Base-by-base conservation (phyloP, 2,888 invertebrate species). In the Lasioglossum zephyrum region DNA sequence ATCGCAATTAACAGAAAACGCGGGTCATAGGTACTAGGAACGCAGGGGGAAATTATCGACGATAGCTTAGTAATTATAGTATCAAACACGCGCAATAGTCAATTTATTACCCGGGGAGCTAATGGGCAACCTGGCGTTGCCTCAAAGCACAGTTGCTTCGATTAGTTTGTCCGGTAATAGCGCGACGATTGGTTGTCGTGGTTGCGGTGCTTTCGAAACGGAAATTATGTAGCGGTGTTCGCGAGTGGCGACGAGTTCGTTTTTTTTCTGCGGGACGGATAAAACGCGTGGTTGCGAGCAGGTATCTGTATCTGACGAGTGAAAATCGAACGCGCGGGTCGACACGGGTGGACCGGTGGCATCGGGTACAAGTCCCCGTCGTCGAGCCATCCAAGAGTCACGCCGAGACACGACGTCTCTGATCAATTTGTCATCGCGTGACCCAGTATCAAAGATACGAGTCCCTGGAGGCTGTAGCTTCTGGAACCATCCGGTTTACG, bases 341-440 rank as follows among this genome's bases (percentile, higher is more conserved):
- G 41, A n/a, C 57, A 57, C 4, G 63, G 49, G 44, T 70, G 18
- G 49, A 69, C 39, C 77, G 44, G 44, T 47, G 77, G 76, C 75
- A 72, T 70, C 73, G 73, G 74, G 73, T 83, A 79, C 86, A 69
- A 73, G 73, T 75, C 44, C 77, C 80, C 66, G 57, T 60, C 86
- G 82, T 75, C 31, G 77, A 77, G 85, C 84, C 41, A 82, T 77
- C 79, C 78, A 82, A 85, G 84, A 87, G 84, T 73, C 81, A 73
- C 73, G 82, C 57, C 77, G 84, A 86, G 81, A 87, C 90, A 81
- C 74, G 74, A 79, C 73, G 87, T 81, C 91, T 88, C 84, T 86
- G 91, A 90, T 91, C 90, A 91, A 91, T 91, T 91, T 88, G 90
- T 91, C 91, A 90, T 86, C 87, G 89, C 82, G 86, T 91, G 92